These are phyloP conservation scores for Macropus fuliginosus DNA, from an alignment of 2,797 vertebrate species.

Conservation along the genomic window DNA sequence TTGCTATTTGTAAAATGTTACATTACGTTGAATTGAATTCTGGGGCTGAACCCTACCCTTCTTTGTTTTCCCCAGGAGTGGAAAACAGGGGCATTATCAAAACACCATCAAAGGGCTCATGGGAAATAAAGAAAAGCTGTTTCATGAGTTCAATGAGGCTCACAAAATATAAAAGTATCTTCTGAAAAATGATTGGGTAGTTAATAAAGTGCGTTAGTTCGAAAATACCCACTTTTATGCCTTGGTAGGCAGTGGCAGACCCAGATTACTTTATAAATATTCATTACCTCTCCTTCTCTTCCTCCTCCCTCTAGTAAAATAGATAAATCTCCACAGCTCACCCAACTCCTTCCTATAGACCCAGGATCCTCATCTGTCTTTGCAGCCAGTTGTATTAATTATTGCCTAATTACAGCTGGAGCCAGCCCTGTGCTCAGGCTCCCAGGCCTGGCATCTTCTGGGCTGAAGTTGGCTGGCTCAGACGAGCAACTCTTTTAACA, in stretches of 20 bases:
- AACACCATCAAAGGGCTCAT: slow-evolving; percentile 43
- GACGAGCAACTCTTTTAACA: slow-evolving; percentile 84
- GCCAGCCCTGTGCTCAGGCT: neutral
- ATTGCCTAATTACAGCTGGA: slow-evolving; percentile 86
- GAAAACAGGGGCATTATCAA: neutral
- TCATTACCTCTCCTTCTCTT: slow-evolving; percentile 65
- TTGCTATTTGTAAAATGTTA: neutral
- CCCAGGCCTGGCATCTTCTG: neutral
- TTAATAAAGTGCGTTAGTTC: slow-evolving; percentile 80
- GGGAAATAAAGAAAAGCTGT: slow-evolving; percentile 66
- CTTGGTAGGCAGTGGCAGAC: slow-evolving; percentile 80
- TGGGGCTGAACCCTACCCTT: neutral
- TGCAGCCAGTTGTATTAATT: slow-evolving; percentile 83
- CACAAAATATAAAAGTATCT: slow-evolving; percentile 81
- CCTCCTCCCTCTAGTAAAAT: slow-evolving; percentile 75
- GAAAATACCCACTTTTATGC: slow-evolving; percentile 81
- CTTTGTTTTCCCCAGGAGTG: neutral
- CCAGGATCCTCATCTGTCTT: slow-evolving; percentile 77
- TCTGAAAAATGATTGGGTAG: slow-evolving; percentile 81
- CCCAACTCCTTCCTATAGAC: slow-evolving; percentile 81
- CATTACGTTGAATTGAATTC: neutral
- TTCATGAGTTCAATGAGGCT: slow-evolving; percentile 70
- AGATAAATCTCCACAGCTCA: slow-evolving; percentile 83
- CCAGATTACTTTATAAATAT: slow-evolving; percentile 83
- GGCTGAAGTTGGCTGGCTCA: neutral